These are phyloP conservation scores for Loriculus beryllinus DNA, from an alignment of 2,797 vertebrate genomes.

Conservation along the genomic window DNA sequence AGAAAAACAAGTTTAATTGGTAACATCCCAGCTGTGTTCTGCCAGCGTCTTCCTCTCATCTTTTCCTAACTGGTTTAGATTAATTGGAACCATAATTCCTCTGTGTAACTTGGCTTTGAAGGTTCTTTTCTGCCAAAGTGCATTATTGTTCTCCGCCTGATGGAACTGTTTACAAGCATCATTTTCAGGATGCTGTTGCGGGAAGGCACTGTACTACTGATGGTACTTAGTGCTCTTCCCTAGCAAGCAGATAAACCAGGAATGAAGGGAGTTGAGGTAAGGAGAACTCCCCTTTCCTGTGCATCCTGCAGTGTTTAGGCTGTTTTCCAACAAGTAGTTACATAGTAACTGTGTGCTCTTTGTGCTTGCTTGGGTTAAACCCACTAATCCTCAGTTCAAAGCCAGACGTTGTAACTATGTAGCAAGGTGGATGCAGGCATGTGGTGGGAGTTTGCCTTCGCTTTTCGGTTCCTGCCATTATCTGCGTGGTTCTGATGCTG, in stretches of 20 bases:
- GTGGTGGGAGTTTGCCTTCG: not conserved
- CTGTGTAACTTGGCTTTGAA: slow-evolving; percentile 45
- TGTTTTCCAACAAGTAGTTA: not conserved
- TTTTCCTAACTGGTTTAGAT: slow-evolving; percentile 65
- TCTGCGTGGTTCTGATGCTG: not conserved
- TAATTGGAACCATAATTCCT: slow-evolving; percentile 60
- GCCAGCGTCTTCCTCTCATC: slow-evolving; percentile 58
- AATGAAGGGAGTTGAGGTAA: not conserved
- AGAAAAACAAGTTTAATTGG: slow-evolving; percentile 66
- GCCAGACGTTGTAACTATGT: not conserved
- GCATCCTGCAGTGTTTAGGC: not conserved
- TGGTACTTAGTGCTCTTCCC: not conserved
- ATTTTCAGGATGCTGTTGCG: not conserved
- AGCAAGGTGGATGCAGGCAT: not conserved
- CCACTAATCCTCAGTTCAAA: not conserved
- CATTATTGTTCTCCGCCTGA: slow-evolving; percentile 30
- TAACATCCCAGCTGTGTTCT: slow-evolving; percentile 58
- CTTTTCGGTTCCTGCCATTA: not conserved
- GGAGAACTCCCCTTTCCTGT: not conserved
- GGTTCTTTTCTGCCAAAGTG: slow-evolving; percentile 19
- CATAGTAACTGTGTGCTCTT: not conserved
- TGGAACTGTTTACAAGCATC: slow-evolving; percentile 54
- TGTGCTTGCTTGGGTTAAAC: not conserved
- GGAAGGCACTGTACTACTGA: not conserved
- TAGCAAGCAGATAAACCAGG: not conserved